Evolutionary conservation across 2,888 invertebrate species (phyloP), one percentile per base, ranked within the genome.

Genomic region (Drosophila limbata): DNA sequence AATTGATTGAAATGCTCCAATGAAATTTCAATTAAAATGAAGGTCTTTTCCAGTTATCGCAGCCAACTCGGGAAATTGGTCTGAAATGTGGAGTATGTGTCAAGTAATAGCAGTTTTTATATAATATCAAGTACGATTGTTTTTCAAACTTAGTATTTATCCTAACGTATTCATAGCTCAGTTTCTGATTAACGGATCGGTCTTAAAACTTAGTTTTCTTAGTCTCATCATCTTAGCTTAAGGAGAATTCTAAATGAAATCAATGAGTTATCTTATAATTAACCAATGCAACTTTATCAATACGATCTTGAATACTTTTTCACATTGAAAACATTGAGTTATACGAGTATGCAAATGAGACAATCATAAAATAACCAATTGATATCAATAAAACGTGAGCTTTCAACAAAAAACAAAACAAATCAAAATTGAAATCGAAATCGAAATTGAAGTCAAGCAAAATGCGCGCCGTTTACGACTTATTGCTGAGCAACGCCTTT

Each of bases 391-490:
- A 67, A 73, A 60, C 25, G 13, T 37, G 13, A 25, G 25, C 63
- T 21, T 19, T 15, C 45, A n/a, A 63, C 9, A 4, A 4, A 8
- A 55, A 61, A 59, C 44, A 31, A 53, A 19, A 19, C 19, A 19
- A 19, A 19, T 2, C 25, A 25, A 25, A 19, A 19, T 2, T 2
- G 5, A 25, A 25, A 25, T 5, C 5, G 25, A 25, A 25, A 25
- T 25, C 25, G 19, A 19, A 19, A 13, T 55, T 13, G 48, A 48
- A 70, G 53, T 63, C 42, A 67, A 57, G 31, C 59, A 72, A 85
- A 73, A 91, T 91, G 91, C 86, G 89, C 40, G 74, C 59, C 73
- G 73, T 81, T 55, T 90, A 75, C 75, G 91, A 90, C 57, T 67
- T 91, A 17, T 77, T 90, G 79, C 77, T 90, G 62, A 81, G 76